Evolutionary conservation across 2,113 vertebrate genomes (phyloP).

Genomic region (Gobiocypris rarus): DNA sequence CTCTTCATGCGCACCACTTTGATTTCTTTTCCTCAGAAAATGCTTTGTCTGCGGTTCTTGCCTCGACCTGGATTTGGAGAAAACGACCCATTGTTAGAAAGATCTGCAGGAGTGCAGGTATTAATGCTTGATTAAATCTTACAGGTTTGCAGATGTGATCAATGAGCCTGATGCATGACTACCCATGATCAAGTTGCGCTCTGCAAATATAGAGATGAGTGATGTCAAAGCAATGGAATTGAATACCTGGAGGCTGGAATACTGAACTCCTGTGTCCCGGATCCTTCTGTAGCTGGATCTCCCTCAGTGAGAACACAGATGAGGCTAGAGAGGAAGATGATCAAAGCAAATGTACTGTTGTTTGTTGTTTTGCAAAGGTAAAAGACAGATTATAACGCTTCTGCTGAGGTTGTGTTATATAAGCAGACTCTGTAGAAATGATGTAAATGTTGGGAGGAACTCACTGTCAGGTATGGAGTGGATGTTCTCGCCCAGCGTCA

Average conservation of each 20-base stretch:
- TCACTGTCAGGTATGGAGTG: slow-evolving; percentile 92
- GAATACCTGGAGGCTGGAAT: slow-evolving; percentile 88
- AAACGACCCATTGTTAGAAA: neutral
- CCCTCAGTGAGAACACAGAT: slow-evolving; percentile 92
- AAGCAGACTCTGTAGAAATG: neutral
- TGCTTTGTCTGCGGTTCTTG: slow-evolving; percentile 92
- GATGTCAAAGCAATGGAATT: neutral
- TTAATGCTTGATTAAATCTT: neutral
- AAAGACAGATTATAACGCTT: neutral
- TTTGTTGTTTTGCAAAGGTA: neutral
- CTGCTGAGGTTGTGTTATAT: neutral
- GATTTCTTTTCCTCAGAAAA: slow-evolving; percentile 80
- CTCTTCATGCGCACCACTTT: neutral
- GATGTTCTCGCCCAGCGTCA: slow-evolving; percentile 84
- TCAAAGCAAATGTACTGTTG: neutral
- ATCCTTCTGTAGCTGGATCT: slow-evolving; percentile 93
- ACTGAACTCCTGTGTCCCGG: slow-evolving; percentile 87
- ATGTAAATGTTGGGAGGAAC: slow-evolving; percentile 53
- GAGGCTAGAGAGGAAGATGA: slow-evolving; percentile 70
- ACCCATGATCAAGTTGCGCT: neutral
- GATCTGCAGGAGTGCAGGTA: neutral
- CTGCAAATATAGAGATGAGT: neutral
- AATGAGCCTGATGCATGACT: neutral
- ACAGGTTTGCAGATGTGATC: neutral
- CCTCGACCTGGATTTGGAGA: slow-evolving; percentile 80